These are phyloP conservation scores for Rhyacophila brunnea DNA, from an alignment of 1,140 invertebrate species.

Conservation along the genomic window DNA sequence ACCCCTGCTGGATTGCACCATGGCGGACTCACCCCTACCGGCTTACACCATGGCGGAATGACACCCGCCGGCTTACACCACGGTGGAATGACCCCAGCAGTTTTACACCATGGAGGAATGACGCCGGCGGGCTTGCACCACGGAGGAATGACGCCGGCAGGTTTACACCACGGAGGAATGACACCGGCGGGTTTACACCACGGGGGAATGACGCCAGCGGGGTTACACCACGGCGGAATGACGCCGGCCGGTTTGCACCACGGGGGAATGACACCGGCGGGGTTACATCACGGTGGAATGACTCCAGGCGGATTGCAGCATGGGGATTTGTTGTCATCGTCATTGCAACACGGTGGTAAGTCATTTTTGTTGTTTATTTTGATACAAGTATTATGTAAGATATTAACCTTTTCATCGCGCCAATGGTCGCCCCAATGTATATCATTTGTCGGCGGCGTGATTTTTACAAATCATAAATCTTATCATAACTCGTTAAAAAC, in stretches of 20 bases:
- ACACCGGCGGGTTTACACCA: constrained; percentile 40
- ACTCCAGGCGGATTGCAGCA: constrained; percentile 44
- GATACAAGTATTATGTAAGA: too few relatives aligned
- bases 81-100: constrained; percentile 42
- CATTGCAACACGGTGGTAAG: constrained; percentile 38
- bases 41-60: constrained; percentile 40
- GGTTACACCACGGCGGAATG: constrained; percentile 40
- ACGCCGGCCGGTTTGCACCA: constrained; percentile 40
- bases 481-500: too few relatives aligned
- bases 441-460: too few relatives aligned
- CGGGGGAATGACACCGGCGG: constrained; percentile 39
- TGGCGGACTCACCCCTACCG: constrained; percentile 40
- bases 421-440: too few relatives aligned
- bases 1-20: constrained; percentile 48
- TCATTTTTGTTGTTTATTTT: constrained; percentile 44
- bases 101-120: constrained; percentile 43
- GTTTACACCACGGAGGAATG: constrained; percentile 45
- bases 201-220: constrained; percentile 39
- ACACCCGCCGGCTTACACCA: constrained; percentile 42
- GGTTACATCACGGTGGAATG: constrained; percentile 39
- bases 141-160: constrained; percentile 41
- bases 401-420: too few relatives aligned
- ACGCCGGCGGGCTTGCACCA: constrained; percentile 47
- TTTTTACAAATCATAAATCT: too few relatives aligned
- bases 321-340: constrained; percentile 52